These are phyloP conservation scores for Ornithorhynchus anatinus DNA, from an alignment of 2,113 vertebrate genomes.

Conservation along the genomic window DNA sequence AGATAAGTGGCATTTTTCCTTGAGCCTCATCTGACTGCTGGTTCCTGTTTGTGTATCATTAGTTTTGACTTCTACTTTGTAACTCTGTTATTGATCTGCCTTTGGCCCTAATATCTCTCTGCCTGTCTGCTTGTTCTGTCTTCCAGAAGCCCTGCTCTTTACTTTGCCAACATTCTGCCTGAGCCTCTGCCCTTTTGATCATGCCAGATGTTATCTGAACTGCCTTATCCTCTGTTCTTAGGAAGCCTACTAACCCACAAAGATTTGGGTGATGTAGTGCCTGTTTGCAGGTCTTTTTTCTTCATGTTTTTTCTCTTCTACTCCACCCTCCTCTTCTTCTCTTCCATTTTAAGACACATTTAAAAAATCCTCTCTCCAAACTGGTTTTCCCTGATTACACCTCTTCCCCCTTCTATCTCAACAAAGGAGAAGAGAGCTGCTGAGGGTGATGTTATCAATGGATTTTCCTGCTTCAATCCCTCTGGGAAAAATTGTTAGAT, in stretches of 20 bases:
- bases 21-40: no score
- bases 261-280: not conserved
- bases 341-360: not conserved
- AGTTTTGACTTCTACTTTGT: no score
- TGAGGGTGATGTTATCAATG: not conserved
- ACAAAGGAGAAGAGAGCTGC: not conserved
- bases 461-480: not conserved
- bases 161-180: no score
- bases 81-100: no score
- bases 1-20: no score
- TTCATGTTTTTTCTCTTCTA: not conserved
- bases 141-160: no score
- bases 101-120: no score
- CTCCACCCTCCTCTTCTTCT: not conserved
- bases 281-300: not conserved
- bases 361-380: not conserved
- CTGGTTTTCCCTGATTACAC: not conserved
- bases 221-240: not conserved
- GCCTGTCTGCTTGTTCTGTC: no score
- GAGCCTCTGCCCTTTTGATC: not conserved
- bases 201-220: not conserved
- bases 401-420: not conserved
- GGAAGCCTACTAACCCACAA: fast-evolving
- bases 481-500: not conserved
- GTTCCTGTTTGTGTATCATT: no score